Base-by-base conservation (phyloP, 2,113 vertebrate species). In the Strigops habroptila region DNA sequence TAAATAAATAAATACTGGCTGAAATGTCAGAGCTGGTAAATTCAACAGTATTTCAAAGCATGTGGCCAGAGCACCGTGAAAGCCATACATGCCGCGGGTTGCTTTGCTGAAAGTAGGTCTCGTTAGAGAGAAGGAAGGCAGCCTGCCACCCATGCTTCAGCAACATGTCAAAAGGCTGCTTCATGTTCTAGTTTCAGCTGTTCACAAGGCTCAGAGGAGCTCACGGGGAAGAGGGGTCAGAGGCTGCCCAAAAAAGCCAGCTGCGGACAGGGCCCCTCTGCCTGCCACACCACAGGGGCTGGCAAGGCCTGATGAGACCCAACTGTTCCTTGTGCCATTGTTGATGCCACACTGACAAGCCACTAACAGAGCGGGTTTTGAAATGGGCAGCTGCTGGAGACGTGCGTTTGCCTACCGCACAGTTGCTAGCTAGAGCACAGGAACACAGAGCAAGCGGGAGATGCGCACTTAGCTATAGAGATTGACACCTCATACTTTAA, bases 281-380 rank as follows among this genome's bases (percentile, higher is more conserved):
- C 33, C 73, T 16, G 59, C 48, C 53, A 1, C 6, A 0, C 7
- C 3, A 14, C 27, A 0, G 53, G 39, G 28, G 39, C 80, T 35
- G 52, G 70, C 80, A 17, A 60, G 79, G 80, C 60, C 65, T 6
- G 33, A 51, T 2, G 9, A n/a, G 18, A 6, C 49, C 21, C 1
- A 14, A 0, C 53, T 1, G 68, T 14, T 4, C 73, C 12, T 8
- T 35, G 43, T 14, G 49, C 71, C 7, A 0, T 11, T 33, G 52
- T 3, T 35, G 3, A 4, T 17, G 76, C 63, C 4, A 2, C 39
- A 0, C 28, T 3, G 5, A 31, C 15, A 1, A 39, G 48, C 62
- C 70, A 1, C 67, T 1, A 7, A 10, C 0, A 7, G 49, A 43
- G 62, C 23, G 2, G 28, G 44, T 21, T 48, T 25, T 2, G 35